Conservation (phyloP, 2,797 vertebrate genomes). For the Corythornis leucogaster region DNA sequence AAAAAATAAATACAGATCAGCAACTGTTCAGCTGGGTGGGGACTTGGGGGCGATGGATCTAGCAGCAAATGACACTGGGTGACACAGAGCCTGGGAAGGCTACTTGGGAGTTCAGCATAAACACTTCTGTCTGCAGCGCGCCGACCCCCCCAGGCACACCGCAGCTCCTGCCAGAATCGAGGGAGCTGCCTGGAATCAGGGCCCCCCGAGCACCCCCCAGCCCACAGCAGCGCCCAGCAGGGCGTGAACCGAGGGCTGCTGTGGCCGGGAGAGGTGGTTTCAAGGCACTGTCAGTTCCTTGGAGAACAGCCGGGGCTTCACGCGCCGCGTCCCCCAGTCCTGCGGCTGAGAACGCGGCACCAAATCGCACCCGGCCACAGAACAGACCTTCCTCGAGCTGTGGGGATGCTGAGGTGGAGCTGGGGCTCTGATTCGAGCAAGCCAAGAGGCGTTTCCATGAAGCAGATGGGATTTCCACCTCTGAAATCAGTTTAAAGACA, state of each 20-base stretch:
- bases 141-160: neutral
- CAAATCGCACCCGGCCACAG: neutral
- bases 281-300: slow-evolving; percentile 43
- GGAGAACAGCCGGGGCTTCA: neutral
- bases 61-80: neutral
- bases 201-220: accelerated
- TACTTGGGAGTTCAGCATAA: slow-evolving; percentile 28
- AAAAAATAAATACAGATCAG: slow-evolving; percentile 72
- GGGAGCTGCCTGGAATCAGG: accelerated
- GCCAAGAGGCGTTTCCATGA: neutral
- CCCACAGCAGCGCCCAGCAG: accelerated
- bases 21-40: neutral
- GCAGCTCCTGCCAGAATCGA: neutral
- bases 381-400: neutral
- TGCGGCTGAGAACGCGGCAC: neutral
- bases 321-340: neutral
- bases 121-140: neutral
- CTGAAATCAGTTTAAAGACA: neutral
- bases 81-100: neutral
- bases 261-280: accelerated
- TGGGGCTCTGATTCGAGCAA: neutral
- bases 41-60: neutral
- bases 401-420: neutral
- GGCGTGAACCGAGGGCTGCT: neutral
- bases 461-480: accelerated